Base-by-base conservation (phyloP, 2,797 vertebrate species). In the Acanthopagrus latus region DNA sequence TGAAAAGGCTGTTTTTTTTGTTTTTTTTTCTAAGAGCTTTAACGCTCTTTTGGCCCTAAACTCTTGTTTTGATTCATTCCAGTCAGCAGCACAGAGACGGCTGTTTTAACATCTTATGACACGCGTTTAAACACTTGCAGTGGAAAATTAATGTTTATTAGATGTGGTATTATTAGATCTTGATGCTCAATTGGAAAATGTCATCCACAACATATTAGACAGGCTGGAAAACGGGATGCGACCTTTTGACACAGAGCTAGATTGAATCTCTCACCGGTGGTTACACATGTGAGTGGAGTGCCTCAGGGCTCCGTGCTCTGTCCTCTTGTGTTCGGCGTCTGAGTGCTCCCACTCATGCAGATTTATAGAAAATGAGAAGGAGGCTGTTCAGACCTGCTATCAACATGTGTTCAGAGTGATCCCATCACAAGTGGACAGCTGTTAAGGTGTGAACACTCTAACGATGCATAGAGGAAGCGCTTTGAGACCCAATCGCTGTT, bases 81-180 rank as follows among this genome's bases (percentile, higher is more conserved):
- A 3, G n/a, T 56, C 8, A 10, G 16, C 44, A 29, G 2, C 18
- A 18, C 23, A 1, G 23, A 50, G 16, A 2, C 18, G 1, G 18
- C 18, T 43, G 27, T 71, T 47, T 67, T 52, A 13, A 58, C 1
- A 23, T 67, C 25, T n/a, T 77, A 10, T 69, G 44, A 27, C 4
- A 56, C 14, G 43, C 17, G 48, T 12, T 25, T 25, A 25, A 54
- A 55, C 21, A 10, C 16, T 33, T 17, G 3, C 4, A 14, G 16
- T 54, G 29, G 14, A 43, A 41, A 44, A 18, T 56, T 3, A 17
- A 1, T 56, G 2, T 25, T 38, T 14, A 44, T 44, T 14, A 44
- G 14, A 44, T 44, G 13, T 33, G 4, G 10, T 33, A 46, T 46
- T 25, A 14, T 43, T 47, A 10, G 9, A n/a, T 5, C 17, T 43